Percentiles rank a stretch among this genome's conserved stretches.
Conservation (phyloP, 2,113 vertebrate genomes). For the Eira barbara region DNA sequence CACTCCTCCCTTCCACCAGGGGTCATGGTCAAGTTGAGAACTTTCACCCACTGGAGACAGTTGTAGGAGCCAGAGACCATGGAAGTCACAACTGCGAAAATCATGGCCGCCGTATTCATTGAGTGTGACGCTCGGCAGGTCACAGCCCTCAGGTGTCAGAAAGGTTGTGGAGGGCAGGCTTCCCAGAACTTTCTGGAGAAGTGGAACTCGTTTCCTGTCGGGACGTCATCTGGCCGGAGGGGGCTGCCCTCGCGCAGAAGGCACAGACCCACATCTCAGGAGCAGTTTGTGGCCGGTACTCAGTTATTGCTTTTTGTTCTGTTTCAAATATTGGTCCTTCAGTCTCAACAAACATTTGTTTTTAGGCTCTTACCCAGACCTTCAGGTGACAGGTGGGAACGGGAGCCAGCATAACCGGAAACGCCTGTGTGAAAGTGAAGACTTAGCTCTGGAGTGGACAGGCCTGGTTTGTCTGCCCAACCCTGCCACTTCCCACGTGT, state of each 20-base stretch:
- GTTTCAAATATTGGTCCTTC: neutral
- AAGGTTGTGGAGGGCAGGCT: neutral
- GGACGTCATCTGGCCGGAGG: neutral
- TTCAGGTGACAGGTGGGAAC: neutral
- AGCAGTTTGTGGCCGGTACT: neutral
- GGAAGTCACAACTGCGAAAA: neutral
- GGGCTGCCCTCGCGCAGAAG: neutral
- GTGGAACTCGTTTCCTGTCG: neutral
- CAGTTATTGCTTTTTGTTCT: neutral
- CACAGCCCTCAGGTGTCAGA: neutral
- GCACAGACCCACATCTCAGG: neutral
- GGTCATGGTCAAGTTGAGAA: neutral
- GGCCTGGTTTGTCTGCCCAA: neutral
- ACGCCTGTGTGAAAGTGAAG: neutral
- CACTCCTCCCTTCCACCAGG: neutral
- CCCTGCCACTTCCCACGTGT: fast-evolving
- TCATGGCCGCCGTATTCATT: neutral
- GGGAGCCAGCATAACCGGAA: neutral
- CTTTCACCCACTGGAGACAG: neutral
- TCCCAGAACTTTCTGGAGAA: neutral
- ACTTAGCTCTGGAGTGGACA: neutral
- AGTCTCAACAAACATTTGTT: neutral
- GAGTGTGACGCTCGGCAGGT: neutral
- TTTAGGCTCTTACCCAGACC: neutral
- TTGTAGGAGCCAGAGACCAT: neutral